Percentiles rank a stretch among this genome's conserved stretches.
Conservation (phyloP, 2,113 vertebrate genomes). For the Oryzias curvinotus region DNA sequence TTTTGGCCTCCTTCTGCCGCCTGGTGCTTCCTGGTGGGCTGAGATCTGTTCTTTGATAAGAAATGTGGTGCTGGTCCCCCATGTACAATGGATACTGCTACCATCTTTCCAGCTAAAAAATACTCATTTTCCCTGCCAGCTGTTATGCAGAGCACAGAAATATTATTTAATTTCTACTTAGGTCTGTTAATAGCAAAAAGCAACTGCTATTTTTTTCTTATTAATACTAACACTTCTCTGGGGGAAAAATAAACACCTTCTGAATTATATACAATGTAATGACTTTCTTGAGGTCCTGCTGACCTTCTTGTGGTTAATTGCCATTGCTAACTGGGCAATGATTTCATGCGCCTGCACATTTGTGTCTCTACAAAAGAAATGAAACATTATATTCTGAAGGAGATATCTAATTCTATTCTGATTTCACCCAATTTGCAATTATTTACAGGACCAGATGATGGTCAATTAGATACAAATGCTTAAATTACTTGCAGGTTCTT, state of each 20-base stretch:
- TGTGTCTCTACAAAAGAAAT: background rate
- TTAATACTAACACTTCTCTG: background rate
- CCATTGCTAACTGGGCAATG: too few species aligned
- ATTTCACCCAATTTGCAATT: background rate
- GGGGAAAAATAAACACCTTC: background rate
- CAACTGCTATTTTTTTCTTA: too few species aligned
- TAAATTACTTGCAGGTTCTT: slow-evolving; percentile 6
- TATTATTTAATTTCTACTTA: background rate
- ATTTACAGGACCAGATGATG: background rate
- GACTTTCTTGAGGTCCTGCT: background rate
- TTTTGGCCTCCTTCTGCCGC: background rate
- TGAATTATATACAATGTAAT: background rate
- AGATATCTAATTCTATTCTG: background rate
- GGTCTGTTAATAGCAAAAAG: background rate
- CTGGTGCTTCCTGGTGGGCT: background rate
- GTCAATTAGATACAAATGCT: background rate
- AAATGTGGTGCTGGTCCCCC: background rate
- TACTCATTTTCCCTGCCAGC: background rate
- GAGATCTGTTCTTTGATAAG: background rate
- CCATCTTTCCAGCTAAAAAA: background rate
- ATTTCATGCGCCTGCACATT: background rate
- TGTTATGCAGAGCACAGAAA: background rate
- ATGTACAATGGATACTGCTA: background rate
- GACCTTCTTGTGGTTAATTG: background rate
- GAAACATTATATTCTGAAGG: background rate